Evolutionary conservation across 2,888 invertebrate genomes (phyloP).

Genomic region (Drosophila greeni): DNA sequence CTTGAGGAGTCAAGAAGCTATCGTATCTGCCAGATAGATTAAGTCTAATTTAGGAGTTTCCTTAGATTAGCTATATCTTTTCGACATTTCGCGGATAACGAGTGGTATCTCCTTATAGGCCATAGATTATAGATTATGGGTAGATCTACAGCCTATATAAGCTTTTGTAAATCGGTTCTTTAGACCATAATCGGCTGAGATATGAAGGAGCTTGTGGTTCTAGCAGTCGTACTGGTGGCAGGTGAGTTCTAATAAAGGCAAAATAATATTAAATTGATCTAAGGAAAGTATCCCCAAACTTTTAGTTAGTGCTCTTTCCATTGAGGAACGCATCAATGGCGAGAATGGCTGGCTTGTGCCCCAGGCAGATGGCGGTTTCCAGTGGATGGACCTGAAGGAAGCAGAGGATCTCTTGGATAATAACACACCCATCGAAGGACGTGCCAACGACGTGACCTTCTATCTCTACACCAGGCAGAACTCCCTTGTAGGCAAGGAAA

Average conservation of each 20-base stretch:
- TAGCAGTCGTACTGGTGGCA: neutral
- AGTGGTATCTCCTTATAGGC: neutral
- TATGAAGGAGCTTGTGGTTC: slow-evolving; percentile 3
- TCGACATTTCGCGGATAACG: neutral
- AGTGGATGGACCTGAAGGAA: slow-evolving; percentile 59
- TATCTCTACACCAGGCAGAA: slow-evolving; percentile 69
- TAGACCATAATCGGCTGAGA: slow-evolving; percentile 2
- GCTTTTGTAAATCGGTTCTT: neutral
- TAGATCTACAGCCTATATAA: slow-evolving; percentile 1
- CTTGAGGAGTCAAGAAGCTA: neutral
- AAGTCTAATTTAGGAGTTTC: neutral
- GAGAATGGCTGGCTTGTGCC: slow-evolving; percentile 68
- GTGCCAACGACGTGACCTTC: slow-evolving; percentile 52
- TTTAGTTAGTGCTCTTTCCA: neutral
- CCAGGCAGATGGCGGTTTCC: slow-evolving; percentile 61
- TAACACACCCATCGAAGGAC: slow-evolving; percentile 25
- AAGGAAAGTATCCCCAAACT: too few species aligned
- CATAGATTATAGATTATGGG: neutral
- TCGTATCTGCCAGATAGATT: slow-evolving; percentile 3
- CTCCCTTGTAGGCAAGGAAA: slow-evolving; percentile 53
- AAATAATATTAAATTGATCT: neutral
- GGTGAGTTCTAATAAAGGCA: neutral
- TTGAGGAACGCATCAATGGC: slow-evolving; percentile 58
- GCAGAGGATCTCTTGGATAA: slow-evolving; percentile 54
- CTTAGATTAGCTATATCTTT: slow-evolving; percentile 1